Base-by-base conservation (phyloP, 2,888 invertebrate species). In the Phyllotreta cruciferae region DNA sequence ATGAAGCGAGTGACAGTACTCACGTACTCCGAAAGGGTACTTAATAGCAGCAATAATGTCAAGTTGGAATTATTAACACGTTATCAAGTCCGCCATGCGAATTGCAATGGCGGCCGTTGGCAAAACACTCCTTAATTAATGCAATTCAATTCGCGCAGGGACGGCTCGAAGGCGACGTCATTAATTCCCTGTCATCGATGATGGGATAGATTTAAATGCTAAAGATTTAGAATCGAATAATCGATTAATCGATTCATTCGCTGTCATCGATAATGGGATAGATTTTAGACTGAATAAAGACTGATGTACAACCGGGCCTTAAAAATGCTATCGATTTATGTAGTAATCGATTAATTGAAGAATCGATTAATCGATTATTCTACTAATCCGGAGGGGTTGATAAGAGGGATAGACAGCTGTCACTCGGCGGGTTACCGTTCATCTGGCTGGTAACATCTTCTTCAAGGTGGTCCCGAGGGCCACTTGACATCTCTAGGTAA, bases 351-450 rank as follows among this genome's bases (percentile, higher is more conserved):
- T n/a, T n/a, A n/a, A n/a, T n/a, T n/a, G n/a, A n/a, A n/a, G n/a
- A n/a, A n/a, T n/a, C n/a, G n/a, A n/a, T n/a, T n/a, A n/a, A n/a
- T n/a, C n/a, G n/a, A n/a, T n/a, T n/a, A n/a, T n/a, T n/a, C n/a
- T n/a, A n/a, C n/a, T n/a, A n/a, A 24, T 24, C 24, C 24, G 24
- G 24, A 38, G 35, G 44, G 44, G 44, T 55, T 35, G 54, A 56
- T 56, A 56, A 66, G 34, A 41, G 35, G 58, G 62, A 66, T 66
- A 63, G 77, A 77, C 75, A 76, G 78, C 77, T 77, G 78, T 77
- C 78, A 77, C 74, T 77, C 76, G 74, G 70, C 75, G 74, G 76
- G 76, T 77, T 72, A 76, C 74, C 76, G 71, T 70, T 68, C 71
- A 74, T 75, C 76, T 72, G 70, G 69, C 50, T 69, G 45, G 65